A percentile compares a stretch with the other conserved stretches of the same genome.
Evolutionary conservation across 2,113 vertebrate genomes (phyloP).

Genomic region (Euleptes europaea): DNA sequence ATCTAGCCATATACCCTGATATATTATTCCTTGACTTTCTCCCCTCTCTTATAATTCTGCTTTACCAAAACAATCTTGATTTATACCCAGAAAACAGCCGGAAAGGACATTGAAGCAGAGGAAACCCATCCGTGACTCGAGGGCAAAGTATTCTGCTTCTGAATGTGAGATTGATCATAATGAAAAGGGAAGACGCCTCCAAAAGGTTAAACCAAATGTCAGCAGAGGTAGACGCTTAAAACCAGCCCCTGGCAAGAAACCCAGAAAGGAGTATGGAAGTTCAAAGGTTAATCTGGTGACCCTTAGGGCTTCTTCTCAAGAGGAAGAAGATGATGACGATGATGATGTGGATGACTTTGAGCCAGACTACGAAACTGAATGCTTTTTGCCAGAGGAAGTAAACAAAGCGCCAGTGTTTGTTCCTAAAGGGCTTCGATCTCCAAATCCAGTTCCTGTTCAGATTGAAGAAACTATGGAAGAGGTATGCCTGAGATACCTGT

Average conservation of each 20-base stretch:
- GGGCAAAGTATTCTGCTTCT: conserved; percentile 49
- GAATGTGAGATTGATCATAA: conserved; percentile 50
- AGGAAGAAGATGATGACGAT: conserved; percentile 75
- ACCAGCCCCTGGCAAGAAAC: conserved; percentile 52
- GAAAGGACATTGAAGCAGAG: conserved; percentile 50
- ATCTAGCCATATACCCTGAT: too few relatives aligned
- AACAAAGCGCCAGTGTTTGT: conserved; percentile 86
- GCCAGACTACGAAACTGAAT: conserved; percentile 70
- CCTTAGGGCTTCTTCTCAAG: conserved; percentile 81
- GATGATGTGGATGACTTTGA: conserved; percentile 77
- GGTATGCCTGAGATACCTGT: conserved; percentile 68
- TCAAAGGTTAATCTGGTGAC: conserved; percentile 82
- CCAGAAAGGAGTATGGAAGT: conserved; percentile 63
- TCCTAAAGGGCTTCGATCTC: conserved; percentile 83
- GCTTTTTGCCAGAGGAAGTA: conserved; percentile 77
- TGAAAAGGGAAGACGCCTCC: conserved; percentile 45
- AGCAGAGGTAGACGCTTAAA: conserved; percentile 65
- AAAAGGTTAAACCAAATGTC: conserved; percentile 66
- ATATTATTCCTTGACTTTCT: not conserved
- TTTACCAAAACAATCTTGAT: conserved; percentile 38
- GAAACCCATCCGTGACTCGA: conserved; percentile 66
- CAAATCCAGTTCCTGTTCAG: conserved; percentile 74
- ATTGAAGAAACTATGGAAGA: conserved; percentile 92
- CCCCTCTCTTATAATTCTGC: not conserved
- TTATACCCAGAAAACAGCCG: conserved; percentile 44